These are phyloP conservation scores for Corapipo altera DNA, from an alignment of 2,113 vertebrate genomes.

Conservation along the genomic window DNA sequence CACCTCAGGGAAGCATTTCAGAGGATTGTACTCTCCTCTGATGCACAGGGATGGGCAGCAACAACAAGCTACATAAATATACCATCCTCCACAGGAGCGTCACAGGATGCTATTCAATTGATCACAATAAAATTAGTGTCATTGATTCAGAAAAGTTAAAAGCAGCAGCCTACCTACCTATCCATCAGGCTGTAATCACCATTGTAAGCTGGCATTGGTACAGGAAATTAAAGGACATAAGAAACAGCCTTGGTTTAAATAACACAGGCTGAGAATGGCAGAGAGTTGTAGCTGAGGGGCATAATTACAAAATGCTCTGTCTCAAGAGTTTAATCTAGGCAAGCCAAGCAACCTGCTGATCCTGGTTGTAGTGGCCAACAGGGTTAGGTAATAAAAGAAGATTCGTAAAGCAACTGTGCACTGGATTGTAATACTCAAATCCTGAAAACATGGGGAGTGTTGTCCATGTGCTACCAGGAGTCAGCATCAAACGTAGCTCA, in stretches of 20 bases:
- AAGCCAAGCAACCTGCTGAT: slow-evolving; percentile 51
- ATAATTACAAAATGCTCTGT: slow-evolving; percentile 34
- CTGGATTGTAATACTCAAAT: neutral
- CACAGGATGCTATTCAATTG: slow-evolving; percentile 44
- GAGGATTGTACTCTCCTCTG: neutral
- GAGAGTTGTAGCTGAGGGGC: neutral
- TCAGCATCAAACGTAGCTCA: neutral
- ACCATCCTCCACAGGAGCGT: slow-evolving; percentile 34
- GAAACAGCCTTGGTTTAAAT: slow-evolving; percentile 49
- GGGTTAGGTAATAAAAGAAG: neutral
- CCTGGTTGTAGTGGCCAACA: neutral
- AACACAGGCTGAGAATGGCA: slow-evolving; percentile 27
- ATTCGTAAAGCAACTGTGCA: neutral
- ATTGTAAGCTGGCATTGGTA: neutral
- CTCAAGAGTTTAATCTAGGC: slow-evolving; percentile 30
- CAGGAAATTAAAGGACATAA: slow-evolving; percentile 57
- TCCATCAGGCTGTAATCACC: slow-evolving; percentile 52
- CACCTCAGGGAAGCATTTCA: neutral
- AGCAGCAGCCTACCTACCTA: slow-evolving; percentile 48
- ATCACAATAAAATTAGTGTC: slow-evolving; percentile 64
- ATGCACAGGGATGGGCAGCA: neutral
- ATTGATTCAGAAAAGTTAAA: slow-evolving; percentile 67
- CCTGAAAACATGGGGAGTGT: neutral
- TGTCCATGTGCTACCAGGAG: neutral
- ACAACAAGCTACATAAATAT: slow-evolving; percentile 13